Percentiles rank a stretch among this genome's conserved stretches.
phyloP scores from a whole-genome alignment of 2,113 vertebrate species.

The Carlito syrichta region DNA sequence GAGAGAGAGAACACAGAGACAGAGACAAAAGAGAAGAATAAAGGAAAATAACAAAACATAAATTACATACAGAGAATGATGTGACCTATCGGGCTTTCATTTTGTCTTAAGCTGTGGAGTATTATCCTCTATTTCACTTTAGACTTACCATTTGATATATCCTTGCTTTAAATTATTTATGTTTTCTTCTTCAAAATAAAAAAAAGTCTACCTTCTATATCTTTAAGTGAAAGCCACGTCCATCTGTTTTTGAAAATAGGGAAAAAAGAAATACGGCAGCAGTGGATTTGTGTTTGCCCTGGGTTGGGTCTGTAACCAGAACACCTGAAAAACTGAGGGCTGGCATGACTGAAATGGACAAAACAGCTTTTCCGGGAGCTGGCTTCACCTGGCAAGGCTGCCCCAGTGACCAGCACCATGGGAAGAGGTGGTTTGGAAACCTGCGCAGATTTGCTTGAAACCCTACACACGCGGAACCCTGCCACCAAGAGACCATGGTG shows the following conservation, averaged over 20 bases:
- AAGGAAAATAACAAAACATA: not conserved
- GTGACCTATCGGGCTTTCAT: not conserved
- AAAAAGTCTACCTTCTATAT: not conserved
- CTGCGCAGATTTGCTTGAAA: not conserved
- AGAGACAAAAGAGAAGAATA: not conserved
- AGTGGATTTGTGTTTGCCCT: not conserved
- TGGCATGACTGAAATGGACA: not conserved
- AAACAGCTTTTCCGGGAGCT: not conserved
- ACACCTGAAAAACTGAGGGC: not conserved
- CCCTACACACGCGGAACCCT: not conserved
- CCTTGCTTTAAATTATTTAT: constrained; percentile 25
- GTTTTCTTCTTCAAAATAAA: not conserved
- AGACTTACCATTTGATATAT: not conserved
- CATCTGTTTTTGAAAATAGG: not conserved
- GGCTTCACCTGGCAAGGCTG: not conserved
- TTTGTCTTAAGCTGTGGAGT: not conserved
- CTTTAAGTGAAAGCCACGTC: not conserved
- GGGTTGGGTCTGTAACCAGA: not conserved
- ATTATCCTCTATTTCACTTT: not conserved
- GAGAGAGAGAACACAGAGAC: no score
- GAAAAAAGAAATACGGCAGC: constrained; percentile 3
- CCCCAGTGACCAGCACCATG: not conserved
- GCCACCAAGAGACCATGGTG: not conserved
- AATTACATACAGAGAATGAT: not conserved
- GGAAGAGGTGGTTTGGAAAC: not conserved